Evolutionary conservation across 35 echinoderm and acorn worm species (phyloP).

Genomic region (Chiridota heheva): DNA sequence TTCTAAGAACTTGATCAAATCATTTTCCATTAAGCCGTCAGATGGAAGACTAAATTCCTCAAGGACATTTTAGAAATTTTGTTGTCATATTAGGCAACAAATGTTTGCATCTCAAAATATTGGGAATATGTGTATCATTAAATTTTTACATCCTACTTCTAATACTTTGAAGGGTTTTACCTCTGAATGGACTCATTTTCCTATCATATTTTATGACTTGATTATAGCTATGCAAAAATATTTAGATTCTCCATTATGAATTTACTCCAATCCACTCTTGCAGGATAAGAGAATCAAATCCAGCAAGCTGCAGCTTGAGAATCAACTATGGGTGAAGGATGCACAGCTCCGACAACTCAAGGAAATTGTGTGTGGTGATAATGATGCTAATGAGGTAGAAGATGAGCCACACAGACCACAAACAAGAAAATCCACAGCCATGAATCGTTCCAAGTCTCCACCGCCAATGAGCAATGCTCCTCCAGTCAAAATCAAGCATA

Average conservation of each 20-base stretch:
- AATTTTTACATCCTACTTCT: too few relatives aligned
- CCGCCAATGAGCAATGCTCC: conserved; percentile 48
- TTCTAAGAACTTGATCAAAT: too few relatives aligned
- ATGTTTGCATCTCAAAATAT: too few relatives aligned
- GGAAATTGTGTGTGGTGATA: conserved; percentile 74
- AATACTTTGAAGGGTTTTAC: too few relatives aligned
- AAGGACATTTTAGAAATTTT: too few relatives aligned
- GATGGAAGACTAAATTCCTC: too few relatives aligned
- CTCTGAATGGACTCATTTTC: too few relatives aligned
- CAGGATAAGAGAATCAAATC: conserved; percentile 72
- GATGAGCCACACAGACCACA: conserved; percentile 24
- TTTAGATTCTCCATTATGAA: background rate
- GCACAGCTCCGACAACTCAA: conserved; percentile 94
- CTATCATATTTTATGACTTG: background rate
- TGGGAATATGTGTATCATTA: too few relatives aligned
- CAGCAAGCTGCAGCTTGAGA: conserved; percentile 75
- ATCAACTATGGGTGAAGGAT: conserved; percentile 92
- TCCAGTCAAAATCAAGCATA: conserved; percentile 80
- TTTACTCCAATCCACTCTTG: conserved; percentile 4
- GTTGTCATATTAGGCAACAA: too few relatives aligned
- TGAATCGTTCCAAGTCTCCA: conserved; percentile 76
- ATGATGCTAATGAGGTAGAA: background rate
- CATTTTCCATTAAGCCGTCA: too few relatives aligned
- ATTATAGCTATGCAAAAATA: background rate
- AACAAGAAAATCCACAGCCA: conserved; percentile 16